Conservation (phyloP, 2,113 vertebrate species). For the Malurus elegans region DNA sequence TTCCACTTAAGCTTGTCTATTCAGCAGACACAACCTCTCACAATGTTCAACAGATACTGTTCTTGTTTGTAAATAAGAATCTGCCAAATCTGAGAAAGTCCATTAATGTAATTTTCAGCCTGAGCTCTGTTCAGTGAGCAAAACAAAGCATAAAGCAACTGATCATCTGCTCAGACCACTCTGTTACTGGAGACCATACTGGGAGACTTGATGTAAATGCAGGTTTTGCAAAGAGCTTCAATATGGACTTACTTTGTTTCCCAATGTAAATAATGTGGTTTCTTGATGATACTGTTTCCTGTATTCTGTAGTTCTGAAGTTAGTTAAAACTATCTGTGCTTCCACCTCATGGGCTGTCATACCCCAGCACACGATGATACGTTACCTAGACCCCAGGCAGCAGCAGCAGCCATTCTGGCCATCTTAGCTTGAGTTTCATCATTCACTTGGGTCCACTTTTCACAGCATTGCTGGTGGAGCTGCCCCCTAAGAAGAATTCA, state of each 20-base stretch:
- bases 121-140: background rate
- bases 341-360: background rate
- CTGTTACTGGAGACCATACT: background rate
- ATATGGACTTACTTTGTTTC: background rate
- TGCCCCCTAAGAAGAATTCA: constrained; percentile 84
- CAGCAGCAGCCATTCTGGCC: constrained; percentile 98
- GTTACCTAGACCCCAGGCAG: constrained; percentile 96
- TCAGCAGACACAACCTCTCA: background rate
- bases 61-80: background rate
- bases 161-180: background rate
- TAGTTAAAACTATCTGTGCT: background rate
- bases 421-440: constrained; percentile 97
- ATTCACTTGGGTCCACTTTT: constrained; percentile 95
- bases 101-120: background rate
- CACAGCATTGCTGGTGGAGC: constrained; percentile 97
- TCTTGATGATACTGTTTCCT: background rate
- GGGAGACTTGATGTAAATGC: background rate
- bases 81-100: background rate
- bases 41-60: background rate
- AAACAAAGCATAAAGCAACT: background rate
- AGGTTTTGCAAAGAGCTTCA: background rate
- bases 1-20: background rate
- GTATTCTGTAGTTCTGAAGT: background rate
- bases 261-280: background rate
- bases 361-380: background rate